Evolutionary conservation across 2,888 invertebrate genomes (phyloP).

Genomic region (Xylophagus ater): DNA sequence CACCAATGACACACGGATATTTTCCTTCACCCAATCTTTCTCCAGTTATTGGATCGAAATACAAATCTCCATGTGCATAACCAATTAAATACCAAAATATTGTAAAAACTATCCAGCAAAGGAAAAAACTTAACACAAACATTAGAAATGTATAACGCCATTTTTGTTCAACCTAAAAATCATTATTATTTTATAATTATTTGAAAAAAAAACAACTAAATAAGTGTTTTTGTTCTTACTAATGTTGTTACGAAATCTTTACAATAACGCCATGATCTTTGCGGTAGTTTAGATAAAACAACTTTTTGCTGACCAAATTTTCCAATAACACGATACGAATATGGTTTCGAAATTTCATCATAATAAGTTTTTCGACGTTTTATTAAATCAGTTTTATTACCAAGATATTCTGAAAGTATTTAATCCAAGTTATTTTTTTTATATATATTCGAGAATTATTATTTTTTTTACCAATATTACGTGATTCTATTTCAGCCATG

Average conservation of each 20-base stretch:
- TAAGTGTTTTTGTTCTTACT: constrained; percentile 53
- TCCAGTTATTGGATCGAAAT: constrained; percentile 43
- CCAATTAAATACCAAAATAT: constrained; percentile 67
- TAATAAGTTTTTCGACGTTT: too few species aligned
- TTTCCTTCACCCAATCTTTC: constrained; percentile 38
- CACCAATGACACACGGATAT: constrained; percentile 47
- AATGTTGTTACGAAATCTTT: constrained; percentile 80
- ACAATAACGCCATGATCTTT: constrained; percentile 60
- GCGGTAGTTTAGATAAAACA: constrained; percentile 37
- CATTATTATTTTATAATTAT: constrained; percentile 20
- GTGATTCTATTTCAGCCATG: background rate
- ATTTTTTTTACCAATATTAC: background rate
- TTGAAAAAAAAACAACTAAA: constrained; percentile 4
- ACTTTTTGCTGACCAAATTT: constrained; percentile 37
- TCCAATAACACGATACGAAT: constrained; percentile 27
- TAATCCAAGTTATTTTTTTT: constrained; percentile 23
- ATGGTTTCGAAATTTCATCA: too few species aligned
- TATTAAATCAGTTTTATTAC: constrained; percentile 28
- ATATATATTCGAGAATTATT: background rate
- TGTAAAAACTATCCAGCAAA: constrained; percentile 71
- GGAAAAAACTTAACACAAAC: constrained; percentile 73
- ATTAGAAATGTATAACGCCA: constrained; percentile 87
- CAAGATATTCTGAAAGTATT: background rate
- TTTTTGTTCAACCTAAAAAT: constrained; percentile 52
- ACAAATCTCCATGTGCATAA: constrained; percentile 66